Conservation (phyloP, 92 coral and sea anemone genomes). For the Porites lobata region DNA sequence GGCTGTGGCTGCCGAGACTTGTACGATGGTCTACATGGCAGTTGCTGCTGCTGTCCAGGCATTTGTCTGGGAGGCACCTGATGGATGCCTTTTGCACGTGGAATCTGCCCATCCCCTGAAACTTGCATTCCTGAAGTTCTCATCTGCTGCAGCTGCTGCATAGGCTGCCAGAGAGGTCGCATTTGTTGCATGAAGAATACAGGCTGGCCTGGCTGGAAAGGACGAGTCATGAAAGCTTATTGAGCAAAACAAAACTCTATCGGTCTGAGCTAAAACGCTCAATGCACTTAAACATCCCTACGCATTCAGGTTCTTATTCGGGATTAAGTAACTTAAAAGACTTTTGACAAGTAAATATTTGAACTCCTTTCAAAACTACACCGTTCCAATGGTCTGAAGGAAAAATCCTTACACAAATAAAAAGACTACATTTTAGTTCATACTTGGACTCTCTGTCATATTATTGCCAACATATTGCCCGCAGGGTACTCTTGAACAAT, state of each 20-base stretch:
- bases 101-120: conserved; percentile 77
- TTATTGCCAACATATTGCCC: no score
- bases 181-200: conserved; percentile 90
- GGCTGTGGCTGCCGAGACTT: conserved; percentile 80
- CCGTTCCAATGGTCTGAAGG: no score
- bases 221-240: background rate
- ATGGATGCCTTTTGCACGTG: conserved; percentile 86
- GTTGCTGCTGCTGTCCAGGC: conserved; percentile 45
- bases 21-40: conserved; percentile 59
- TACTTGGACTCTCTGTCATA: no score
- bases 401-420: no score
- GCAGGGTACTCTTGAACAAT: no score
- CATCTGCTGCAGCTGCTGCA: conserved; percentile 87
- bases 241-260: background rate
- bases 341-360: no score
- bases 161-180: conserved; percentile 82
- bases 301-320: background rate
- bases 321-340: background rate
- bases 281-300: no score
- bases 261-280: no score
- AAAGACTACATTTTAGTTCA: no score
- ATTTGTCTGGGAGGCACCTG: conserved; percentile 82
- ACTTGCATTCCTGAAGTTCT: conserved; percentile 76
- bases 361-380: no score
- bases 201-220: conserved; percentile 73